Base-by-base conservation (phyloP, 2,888 invertebrate species). In the Ashinkailepas kermadecensis region DNA sequence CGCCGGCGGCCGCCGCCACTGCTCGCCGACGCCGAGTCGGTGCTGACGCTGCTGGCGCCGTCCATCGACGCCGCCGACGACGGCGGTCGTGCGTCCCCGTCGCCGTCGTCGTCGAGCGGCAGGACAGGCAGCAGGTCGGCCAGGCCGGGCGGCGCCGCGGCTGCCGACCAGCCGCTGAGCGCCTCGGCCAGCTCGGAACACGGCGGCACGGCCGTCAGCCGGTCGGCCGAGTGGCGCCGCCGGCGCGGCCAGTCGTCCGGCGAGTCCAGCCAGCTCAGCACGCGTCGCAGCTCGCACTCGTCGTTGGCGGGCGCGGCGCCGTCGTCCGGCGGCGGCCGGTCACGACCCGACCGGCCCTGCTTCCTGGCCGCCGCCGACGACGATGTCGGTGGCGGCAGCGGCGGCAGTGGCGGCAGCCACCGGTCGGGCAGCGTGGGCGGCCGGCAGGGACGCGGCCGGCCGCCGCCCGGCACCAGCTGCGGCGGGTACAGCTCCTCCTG, bases 341-440 rank as follows among this genome's bases (percentile, higher is more conserved):
- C 54, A 54, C 65, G 9, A 23, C 23, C 10, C 18, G 11, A 23
- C n/a, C 65, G 65, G 65, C 65, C 23, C 12, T 59, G 12, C 11
- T 11, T 59, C 59, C 59, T 11, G 54, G 74, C 21, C 18, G 18
- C 4, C 21, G 7, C 56, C 4, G 39, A 39, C 39, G 39, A 3
- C 39, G 23, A 12, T 54, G 54, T 10, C 39, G 56, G 54, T 13
- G 18, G 39, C 39, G 54, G 39, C 54, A 18, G 56, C 56, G 18
- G 2, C 74, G 74, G 74, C 56, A 74, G 74, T 54, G 74, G 74
- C 74, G 74, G 74, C 56, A 74, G 56, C 56, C 39, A 39, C 18
- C 74, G 74, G 74, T 74, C 74, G 10, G 74, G 74, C 74, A 74
- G 74, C 6, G 74, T 56, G 21, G 56, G 21, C 18, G 74, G 21